phyloP scores from a whole-genome alignment of 2,797 vertebrate genomes.

The Tiaroga cobitis region DNA sequence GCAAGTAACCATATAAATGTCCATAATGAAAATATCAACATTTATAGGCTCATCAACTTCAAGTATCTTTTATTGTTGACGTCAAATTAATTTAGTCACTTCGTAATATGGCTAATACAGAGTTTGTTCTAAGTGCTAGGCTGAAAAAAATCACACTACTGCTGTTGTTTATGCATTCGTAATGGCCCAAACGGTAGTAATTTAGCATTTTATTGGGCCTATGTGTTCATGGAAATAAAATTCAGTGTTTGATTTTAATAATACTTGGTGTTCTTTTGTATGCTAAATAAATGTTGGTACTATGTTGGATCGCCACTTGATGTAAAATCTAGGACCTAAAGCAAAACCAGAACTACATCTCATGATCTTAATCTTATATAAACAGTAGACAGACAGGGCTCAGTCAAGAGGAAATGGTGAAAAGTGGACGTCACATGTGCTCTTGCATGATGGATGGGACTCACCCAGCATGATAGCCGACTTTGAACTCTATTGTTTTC shows the following conservation, averaged over 20 bases:
- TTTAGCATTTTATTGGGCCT: not conserved
- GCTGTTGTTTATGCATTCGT: not conserved
- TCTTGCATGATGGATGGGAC: constrained; percentile 74
- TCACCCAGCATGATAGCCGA: constrained; percentile 75
- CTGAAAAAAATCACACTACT: constrained; percentile 13
- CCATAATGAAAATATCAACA: not conserved
- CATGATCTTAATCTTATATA: constrained; percentile 11
- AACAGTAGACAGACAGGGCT: constrained; percentile 66
- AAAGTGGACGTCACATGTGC: constrained; percentile 71
- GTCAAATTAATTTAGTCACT: not conserved
- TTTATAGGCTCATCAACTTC: not conserved
- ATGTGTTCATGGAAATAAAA: not conserved
- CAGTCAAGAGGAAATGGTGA: constrained; percentile 72
- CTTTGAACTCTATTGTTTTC: constrained; percentile 70
- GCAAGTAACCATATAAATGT: not conserved
- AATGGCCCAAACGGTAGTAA: not conserved
- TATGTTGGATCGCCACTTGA: not conserved
- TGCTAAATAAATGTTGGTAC: not conserved
- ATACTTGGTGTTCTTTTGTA: not conserved
- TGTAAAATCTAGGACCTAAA: not conserved
- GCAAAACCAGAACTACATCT: not conserved
- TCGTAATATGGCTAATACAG: constrained; percentile 12
- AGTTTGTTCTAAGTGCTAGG: not conserved
- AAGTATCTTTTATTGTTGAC: not conserved
- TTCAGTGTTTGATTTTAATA: not conserved